Conservation (phyloP, 2,113 vertebrate genomes). For the Leucosticte australis region DNA sequence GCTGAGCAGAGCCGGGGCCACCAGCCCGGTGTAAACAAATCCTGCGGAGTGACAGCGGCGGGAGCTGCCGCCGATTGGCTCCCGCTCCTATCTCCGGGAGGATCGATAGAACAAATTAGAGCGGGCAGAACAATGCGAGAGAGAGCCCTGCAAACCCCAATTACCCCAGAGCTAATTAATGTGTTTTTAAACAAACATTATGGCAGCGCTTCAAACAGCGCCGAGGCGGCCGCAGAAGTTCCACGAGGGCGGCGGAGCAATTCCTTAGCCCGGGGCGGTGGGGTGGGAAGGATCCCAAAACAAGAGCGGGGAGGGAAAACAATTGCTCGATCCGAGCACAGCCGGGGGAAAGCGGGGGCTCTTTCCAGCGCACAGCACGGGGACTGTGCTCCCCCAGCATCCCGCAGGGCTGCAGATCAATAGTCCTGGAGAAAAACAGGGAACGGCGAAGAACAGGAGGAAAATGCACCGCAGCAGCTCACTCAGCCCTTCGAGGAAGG, state of each 20-base stretch:
- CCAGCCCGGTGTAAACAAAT: background rate
- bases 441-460: background rate
- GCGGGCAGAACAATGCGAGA: background rate
- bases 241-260: background rate
- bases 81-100: background rate
- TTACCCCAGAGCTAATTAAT: constrained; percentile 29
- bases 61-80: background rate
- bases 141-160: constrained; percentile 37
- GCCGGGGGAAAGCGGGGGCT: background rate
- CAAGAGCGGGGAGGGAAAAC: background rate
- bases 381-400: background rate
- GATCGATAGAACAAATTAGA: constrained; percentile 53
- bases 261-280: background rate
- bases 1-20: background rate
- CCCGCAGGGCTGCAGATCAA: constrained; percentile 25
- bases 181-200: constrained; percentile 38
- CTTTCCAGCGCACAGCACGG: background rate
- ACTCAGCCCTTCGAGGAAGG: background rate
- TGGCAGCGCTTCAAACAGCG: constrained; percentile 11
- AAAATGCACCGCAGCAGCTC: background rate
- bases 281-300: constrained; percentile 15
- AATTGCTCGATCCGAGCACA: background rate
- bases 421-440: background rate
- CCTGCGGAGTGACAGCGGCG: background rate
- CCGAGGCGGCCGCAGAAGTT: background rate